Evolutionary conservation across 2,797 vertebrate species (phyloP), one percentile per base, ranked within the genome.

Genomic region (Rhadinocentrus ornatus): DNA sequence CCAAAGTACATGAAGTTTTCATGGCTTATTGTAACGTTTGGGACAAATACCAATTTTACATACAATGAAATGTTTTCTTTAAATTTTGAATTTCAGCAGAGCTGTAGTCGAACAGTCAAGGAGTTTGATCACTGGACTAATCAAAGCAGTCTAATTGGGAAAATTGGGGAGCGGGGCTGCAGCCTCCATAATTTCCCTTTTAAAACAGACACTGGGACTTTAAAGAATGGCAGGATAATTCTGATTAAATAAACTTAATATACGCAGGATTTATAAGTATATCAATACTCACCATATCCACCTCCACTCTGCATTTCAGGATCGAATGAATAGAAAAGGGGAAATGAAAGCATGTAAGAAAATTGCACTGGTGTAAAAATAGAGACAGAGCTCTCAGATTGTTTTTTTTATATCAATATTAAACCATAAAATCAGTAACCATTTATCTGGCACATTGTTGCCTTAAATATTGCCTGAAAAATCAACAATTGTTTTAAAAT

Each of bases 251-350:
- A 7, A n/a, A n/a, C 41, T 16, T 31, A 66, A 73, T 67, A 37
- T 71, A 8, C 66, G 24, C 44, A 63, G 24, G n/a, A 60, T 80
- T 73, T 62, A 31, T 32, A 80, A 39, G 71, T 80, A 71, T 12
- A 69, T 53, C 13, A 89, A 69, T 54, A 93, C 97, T 97, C 94
- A 99, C 97, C 97, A 95, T 98, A 98, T 93, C 96, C 96, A 62
- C 97, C 96, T 89, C 96, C 96, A 88, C 97, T 95, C 94, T 98
- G 93, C 73, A 71, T 65, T 62, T 73, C 46, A 74, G 80, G 71
- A 86, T 73, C 2, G 31, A 85, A 86, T 70, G 27, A 37, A 48
- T 29, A 1, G 20, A 20, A 37, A 69, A 35, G 24, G 27, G 60
- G 24, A 69, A 24, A 27, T 7, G 61, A 32, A 18, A 24, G 62